phyloP scores from a whole-genome alignment of 2,888 invertebrate species.

The Hydropsyche betteni region DNA sequence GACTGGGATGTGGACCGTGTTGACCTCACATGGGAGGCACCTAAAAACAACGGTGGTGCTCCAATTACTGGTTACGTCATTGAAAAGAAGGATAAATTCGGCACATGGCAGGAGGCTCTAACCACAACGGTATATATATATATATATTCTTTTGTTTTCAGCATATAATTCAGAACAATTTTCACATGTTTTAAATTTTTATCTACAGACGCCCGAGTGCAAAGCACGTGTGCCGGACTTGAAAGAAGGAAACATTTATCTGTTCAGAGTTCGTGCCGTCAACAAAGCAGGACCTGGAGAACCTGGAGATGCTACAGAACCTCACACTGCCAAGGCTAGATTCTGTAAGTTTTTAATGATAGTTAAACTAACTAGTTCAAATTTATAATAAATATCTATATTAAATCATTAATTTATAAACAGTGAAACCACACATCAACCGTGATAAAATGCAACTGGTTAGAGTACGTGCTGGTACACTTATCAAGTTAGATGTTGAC shows the following conservation, averaged over 20 bases:
- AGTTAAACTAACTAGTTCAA: neutral
- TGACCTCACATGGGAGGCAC: constrained; percentile 84
- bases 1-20: constrained; percentile 93
- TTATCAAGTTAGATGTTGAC: constrained; percentile 91
- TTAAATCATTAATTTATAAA: constrained; percentile 46
- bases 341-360: constrained; percentile 71
- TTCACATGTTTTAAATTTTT: constrained; percentile 52
- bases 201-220: constrained; percentile 73
- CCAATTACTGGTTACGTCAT: constrained; percentile 87
- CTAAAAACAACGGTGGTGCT: constrained; percentile 80
- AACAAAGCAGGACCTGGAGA: constrained; percentile 96
- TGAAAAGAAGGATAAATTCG: constrained; percentile 87
- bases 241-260: constrained; percentile 91
- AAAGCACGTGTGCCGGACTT: constrained; percentile 86
- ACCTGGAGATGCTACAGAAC: constrained; percentile 88
- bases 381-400: neutral
- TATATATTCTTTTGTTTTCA: neutral
- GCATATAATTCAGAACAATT: constrained; percentile 48
- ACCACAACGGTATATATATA: constrained; percentile 72
- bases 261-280: constrained; percentile 93
- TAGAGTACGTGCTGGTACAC: constrained; percentile 89
- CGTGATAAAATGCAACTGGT: constrained; percentile 90
- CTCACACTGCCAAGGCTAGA: constrained; percentile 86
- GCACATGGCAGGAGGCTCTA: constrained; percentile 84
- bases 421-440: constrained; percentile 95